Percentiles rank a stretch among this genome's conserved stretches.
phyloP scores from a whole-genome alignment of 2,888 invertebrate species.

The Lepidonotus clava region DNA sequence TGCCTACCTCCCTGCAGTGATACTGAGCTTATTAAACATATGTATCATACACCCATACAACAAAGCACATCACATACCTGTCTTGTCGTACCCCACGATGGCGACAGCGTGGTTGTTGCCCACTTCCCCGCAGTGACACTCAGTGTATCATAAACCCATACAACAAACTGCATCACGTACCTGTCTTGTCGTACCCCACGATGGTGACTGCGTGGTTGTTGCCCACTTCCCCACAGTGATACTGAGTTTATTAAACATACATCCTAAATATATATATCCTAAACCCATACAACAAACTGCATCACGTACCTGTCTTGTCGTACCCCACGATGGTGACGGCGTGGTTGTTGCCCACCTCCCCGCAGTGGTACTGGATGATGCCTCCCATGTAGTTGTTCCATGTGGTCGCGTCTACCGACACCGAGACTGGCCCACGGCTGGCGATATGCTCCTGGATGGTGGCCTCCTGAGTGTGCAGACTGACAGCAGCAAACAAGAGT shows the following conservation, averaged over 20 bases:
- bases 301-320: constrained; percentile 84
- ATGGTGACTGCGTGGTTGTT: constrained; percentile 92
- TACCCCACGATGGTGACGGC: constrained; percentile 92
- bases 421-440: constrained; percentile 88
- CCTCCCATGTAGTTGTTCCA: constrained; percentile 94
- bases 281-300: too few species aligned
- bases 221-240: constrained; percentile 86
- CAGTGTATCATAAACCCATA: too few species aligned
- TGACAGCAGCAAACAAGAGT: too few species aligned
- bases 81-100: constrained; percentile 90
- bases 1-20: too few species aligned
- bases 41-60: too few species aligned
- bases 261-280: too few species aligned
- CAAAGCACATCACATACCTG: too few species aligned
- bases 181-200: constrained; percentile 89
- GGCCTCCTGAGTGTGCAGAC: background rate
- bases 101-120: constrained; percentile 91
- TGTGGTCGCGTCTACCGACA: constrained; percentile 89
- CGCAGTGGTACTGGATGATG: constrained; percentile 90
- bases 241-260: too few species aligned
- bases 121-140: constrained; percentile 87
- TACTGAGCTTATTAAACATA: too few species aligned
- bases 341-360: constrained; percentile 86
- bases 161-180: too few species aligned
- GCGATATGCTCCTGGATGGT: constrained; percentile 84